Conservation (phyloP, 2,888 invertebrate species). For the Harpalus rufipes region DNA sequence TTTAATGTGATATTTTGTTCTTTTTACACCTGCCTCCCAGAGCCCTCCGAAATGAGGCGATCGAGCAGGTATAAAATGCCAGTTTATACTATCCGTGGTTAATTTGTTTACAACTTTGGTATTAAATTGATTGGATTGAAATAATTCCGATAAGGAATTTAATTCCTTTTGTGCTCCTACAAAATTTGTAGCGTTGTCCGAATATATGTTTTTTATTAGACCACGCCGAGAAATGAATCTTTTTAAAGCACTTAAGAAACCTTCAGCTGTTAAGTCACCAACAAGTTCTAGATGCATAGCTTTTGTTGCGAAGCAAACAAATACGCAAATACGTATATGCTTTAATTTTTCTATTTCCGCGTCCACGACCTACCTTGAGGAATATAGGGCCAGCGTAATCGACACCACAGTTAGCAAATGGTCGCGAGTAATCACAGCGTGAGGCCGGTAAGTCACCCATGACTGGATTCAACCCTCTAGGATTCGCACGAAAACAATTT, state of each 20-base stretch:
- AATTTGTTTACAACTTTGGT: too few species aligned
- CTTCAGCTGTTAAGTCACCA: slow-evolving; percentile 71
- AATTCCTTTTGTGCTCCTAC: slow-evolving; percentile 61
- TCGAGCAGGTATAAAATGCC: too few species aligned
- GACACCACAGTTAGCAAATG: slow-evolving; percentile 44
- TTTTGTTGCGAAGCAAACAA: slow-evolving; percentile 72
- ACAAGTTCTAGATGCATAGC: slow-evolving; percentile 73
- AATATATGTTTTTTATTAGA: slow-evolving; percentile 69
- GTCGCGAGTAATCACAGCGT: slow-evolving; percentile 19
- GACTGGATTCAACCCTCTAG: background rate
- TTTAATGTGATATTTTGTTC: slow-evolving; percentile 69
- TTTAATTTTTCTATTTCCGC: slow-evolving; percentile 66
- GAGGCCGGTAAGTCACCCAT: slow-evolving; percentile 35
- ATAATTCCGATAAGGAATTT: background rate
- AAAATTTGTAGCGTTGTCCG: slow-evolving; percentile 39
- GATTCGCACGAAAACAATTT: background rate
- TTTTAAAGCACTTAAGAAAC: slow-evolving; percentile 71
- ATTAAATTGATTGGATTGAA: too few species aligned
- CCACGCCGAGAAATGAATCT: slow-evolving; percentile 73
- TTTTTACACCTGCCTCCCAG: too few species aligned
- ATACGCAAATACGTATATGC: slow-evolving; percentile 70
- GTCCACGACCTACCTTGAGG: slow-evolving; percentile 62
- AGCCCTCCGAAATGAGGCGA: too few species aligned
- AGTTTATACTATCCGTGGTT: too few species aligned
- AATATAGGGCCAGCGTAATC: slow-evolving; percentile 68